Conservation (phyloP, 2,888 invertebrate genomes). For the Cepaea hortensis region DNA sequence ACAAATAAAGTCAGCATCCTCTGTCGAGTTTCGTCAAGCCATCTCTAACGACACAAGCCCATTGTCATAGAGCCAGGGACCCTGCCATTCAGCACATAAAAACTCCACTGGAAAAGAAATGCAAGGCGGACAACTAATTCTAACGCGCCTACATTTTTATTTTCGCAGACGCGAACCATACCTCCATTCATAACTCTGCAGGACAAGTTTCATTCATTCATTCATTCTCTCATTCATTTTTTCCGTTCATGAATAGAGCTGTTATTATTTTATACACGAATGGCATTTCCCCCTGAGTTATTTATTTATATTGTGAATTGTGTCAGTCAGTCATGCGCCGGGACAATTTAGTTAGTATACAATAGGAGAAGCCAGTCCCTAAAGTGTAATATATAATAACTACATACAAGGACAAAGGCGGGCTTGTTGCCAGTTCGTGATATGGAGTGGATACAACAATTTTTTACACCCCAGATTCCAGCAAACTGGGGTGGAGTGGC, state of each 20-base stretch:
- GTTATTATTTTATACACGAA: background rate
- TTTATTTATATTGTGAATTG: constrained; percentile 6
- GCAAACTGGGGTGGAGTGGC: background rate
- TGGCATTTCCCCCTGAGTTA: background rate
- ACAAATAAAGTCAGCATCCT: background rate
- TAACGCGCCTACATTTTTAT: background rate
- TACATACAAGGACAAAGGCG: constrained; percentile 6
- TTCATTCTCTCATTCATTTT: background rate
- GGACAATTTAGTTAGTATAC: background rate
- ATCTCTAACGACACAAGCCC: background rate
- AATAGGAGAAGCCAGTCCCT: background rate
- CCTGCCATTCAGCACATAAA: background rate
- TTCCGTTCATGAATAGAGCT: background rate
- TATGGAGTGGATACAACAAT: constrained; percentile 3
- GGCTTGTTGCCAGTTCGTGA: background rate
- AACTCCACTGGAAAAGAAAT: background rate
- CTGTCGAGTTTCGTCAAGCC: background rate
- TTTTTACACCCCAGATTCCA: background rate
- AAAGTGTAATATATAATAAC: background rate
- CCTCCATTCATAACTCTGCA: background rate
- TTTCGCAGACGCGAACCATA: background rate
- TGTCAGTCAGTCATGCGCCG: constrained; percentile 18
- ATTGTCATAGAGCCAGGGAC: background rate
- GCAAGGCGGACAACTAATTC: background rate
- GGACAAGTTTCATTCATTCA: background rate